Base-by-base conservation (phyloP, 1,140 invertebrate genomes). In the Sitophilus oryzae region DNA sequence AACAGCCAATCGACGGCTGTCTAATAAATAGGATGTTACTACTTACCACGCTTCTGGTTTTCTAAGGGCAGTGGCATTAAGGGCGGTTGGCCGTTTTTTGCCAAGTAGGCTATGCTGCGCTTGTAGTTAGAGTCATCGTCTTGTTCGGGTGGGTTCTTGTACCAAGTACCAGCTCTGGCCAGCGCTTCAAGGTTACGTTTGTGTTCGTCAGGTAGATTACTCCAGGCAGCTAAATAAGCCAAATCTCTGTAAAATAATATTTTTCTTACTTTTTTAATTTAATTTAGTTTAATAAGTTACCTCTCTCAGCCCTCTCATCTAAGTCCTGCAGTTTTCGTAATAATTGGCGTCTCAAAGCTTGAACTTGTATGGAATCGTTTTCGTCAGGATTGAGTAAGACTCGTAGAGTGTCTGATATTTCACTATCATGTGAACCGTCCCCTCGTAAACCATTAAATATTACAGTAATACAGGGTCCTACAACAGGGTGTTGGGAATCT, bases 11-110 rank as follows among this genome's bases (percentile, higher is more conserved):
- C n/a, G n/a, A n/a, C n/a, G n/a, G n/a, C n/a, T n/a, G n/a, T n/a
- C n/a, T n/a, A n/a, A n/a, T n/a, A n/a, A n/a, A n/a, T n/a, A n/a
- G n/a, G n/a, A n/a, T n/a, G n/a, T n/a, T n/a, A n/a, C n/a, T 30
- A 34, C 45, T 58, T 56, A 56, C 52, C 52, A 37, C 68, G 60
- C 52, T 69, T 67, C 30, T 61, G 56, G 18, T 60, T 56, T 71
- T 73, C 70, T 73, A 70, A 11, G 79, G 77, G 18, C 76, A 75
- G 21, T 75, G 83, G 82, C 18, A 85, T 66, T 78, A 75, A 23
- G 75, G 84, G 83, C 14, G 85, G 65, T 61, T 85, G 82, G 11
- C 79, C 84, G 65, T 84, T 86, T 66, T 84, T 85, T 15, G 82
- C 82, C 19, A 87, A 62, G 2, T 77, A 82, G 8, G 82, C 81